Conservation (phyloP, 2,797 vertebrate genomes). For the Tokudaia muenninki region DNA sequence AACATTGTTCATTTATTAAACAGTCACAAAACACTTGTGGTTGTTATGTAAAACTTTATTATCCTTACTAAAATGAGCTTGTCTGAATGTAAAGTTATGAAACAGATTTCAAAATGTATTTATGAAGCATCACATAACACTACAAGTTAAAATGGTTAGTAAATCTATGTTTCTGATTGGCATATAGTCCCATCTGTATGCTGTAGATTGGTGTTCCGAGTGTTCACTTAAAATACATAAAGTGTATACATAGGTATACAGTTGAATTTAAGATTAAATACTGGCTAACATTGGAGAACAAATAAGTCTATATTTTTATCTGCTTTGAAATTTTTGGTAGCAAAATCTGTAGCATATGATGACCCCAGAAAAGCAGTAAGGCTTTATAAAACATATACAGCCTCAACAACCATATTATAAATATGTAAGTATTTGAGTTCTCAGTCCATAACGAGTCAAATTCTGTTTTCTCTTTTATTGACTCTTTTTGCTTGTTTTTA, state of each 20-base stretch:
- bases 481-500: too few species aligned
- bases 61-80: slow-evolving; percentile 1
- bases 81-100: slow-evolving; percentile 3
- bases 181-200: not conserved
- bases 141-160: slow-evolving; percentile 18
- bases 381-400: not conserved
- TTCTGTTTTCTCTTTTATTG: not conserved
- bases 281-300: not conserved
- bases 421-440: not conserved
- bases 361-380: not conserved
- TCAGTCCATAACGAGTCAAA: not conserved
- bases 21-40: not conserved
- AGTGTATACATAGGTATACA: not conserved
- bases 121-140: not conserved
- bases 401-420: not conserved
- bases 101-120: slow-evolving; percentile 51
- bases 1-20: not conserved
- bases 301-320: not conserved
- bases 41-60: slow-evolving; percentile 36
- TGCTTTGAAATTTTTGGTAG: not conserved
- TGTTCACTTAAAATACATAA: not conserved
- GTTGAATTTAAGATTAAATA: slow-evolving; percentile 7
- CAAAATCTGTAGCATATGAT: not conserved
- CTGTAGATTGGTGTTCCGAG: not conserved
- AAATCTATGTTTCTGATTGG: slow-evolving; percentile 33